Evolutionary conservation across 1,140 invertebrate genomes (phyloP), one percentile per base, ranked within the genome.

Genomic region (Coelopa frigida): DNA sequence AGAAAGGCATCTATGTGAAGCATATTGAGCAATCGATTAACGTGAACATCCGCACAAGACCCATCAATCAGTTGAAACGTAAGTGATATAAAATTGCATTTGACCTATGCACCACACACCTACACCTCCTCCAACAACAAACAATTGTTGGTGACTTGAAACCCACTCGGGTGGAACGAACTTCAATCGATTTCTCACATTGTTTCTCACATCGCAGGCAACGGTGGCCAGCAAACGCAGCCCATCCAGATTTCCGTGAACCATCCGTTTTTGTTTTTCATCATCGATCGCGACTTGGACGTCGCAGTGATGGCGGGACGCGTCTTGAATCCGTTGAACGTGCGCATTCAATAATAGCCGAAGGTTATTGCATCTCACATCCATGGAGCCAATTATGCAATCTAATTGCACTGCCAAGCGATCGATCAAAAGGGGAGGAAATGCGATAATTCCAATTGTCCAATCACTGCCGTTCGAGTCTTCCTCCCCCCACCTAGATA

Each of bases 21-120:
- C 85, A 85, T 59, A 80, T 88, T 49, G 85, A 89, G 66, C 85
- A 89, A 70, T 82, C 82, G 17, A 83, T 89, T 38, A 83, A 83
- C 15, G 82, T 89, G 4, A 82, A 82, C 53, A 86, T 87, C 50
- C 77, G 81, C 54, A 87, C 79, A 55, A 75, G 78, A 68, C 73
- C 66, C 50, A 76, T 70, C 55, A 74, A 64, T 56, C 62, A 59
- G 54, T 71, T 71, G 54, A 72, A 72, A 68, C 70, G 78, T 79
- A 71, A 78, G 75, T 63, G 44, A n/a, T n/a, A n/a, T n/a, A 18
- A n/a, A n/a, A 43, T 43, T 37, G 32, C 40, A n/a, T n/a, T n/a
- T n/a, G n/a, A n/a, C n/a, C n/a, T n/a, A n/a, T n/a, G n/a, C n/a
- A n/a, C n/a, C n/a, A n/a, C n/a, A n/a, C n/a, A n/a, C n/a, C n/a